phyloP scores from a whole-genome alignment of 2,888 invertebrate species.

The Mechanitis mazaeus region DNA sequence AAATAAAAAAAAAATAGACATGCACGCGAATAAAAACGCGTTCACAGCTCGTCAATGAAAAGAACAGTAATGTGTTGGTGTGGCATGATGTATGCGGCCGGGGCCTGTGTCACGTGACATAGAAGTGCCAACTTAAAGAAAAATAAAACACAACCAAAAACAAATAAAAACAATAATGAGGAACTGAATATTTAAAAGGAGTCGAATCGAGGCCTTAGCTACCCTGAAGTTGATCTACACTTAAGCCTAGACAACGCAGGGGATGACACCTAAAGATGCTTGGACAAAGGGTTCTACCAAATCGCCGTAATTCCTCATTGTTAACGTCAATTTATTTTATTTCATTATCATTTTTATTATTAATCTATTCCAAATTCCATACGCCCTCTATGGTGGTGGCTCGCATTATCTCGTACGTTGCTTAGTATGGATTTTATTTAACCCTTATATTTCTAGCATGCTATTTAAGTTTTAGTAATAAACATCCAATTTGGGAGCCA shows the following conservation, averaged over 20 bases:
- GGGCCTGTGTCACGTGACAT: constrained; percentile 64
- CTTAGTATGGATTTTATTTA: constrained; percentile 33
- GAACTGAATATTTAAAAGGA: constrained; percentile 42
- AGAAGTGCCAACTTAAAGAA: constrained; percentile 55
- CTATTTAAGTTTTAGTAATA: constrained; percentile 47
- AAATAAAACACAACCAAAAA: constrained; percentile 37
- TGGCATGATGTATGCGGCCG: constrained; percentile 55
- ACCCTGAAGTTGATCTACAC: constrained; percentile 54
- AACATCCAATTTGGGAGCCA: constrained; percentile 59
- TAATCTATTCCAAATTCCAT: constrained; percentile 51
- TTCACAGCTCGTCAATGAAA: constrained; percentile 26
- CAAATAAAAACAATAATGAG: constrained; percentile 41
- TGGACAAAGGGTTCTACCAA: constrained; percentile 41
- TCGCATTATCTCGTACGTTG: constrained; percentile 42
- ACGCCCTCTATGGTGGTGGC: constrained; percentile 56
- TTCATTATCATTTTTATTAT: constrained; percentile 36
- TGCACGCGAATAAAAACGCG: constrained; percentile 28
- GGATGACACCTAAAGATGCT: constrained; percentile 44
- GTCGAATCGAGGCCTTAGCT: constrained; percentile 55
- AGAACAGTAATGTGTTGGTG: constrained; percentile 55
- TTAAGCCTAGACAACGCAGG: constrained; percentile 64
- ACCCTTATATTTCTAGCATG: constrained; percentile 52
- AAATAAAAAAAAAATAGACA: constrained; percentile 35
- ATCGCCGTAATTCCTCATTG: constrained; percentile 37
- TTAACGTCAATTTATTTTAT: constrained; percentile 21